Evolutionary conservation across 53 echinoderm and acorn worm genomes (phyloP).

Genomic region (Mesocentrotus franciscanus): DNA sequence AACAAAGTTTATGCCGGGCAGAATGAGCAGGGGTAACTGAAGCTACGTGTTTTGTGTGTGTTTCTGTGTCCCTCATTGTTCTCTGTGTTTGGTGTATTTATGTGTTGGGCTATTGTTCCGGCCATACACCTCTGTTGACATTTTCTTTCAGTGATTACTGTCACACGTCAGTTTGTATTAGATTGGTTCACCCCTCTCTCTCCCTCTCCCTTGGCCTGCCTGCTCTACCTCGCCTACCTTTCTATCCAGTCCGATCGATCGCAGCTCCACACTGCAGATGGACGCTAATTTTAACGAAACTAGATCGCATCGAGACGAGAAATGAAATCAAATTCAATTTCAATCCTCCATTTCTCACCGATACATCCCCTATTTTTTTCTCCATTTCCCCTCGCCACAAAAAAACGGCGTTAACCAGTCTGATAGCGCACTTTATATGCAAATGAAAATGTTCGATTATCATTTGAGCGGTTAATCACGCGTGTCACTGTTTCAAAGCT

Average conservation of each 20-base stretch:
- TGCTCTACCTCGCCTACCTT: neutral
- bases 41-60: conserved; percentile 62
- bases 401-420: conserved; percentile 15
- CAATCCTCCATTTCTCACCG: conserved; percentile 26
- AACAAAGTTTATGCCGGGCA: conserved; percentile 39
- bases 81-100: conserved; percentile 39
- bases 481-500: conserved; percentile 69
- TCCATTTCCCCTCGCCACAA: neutral
- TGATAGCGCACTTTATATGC: conserved; percentile 51
- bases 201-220: neutral
- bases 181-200: conserved; percentile 6
- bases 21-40: conserved; percentile 54
- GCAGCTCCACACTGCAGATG: conserved; percentile 29
- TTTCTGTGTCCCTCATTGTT: conserved; percentile 66
- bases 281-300: conserved; percentile 52
- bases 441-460: conserved; percentile 69
- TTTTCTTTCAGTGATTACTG: conserved; percentile 43
- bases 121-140: conserved; percentile 55
- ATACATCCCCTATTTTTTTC: conserved; percentile 2
- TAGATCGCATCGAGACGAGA: conserved; percentile 57
- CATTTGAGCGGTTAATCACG: conserved; percentile 65
- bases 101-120: conserved; percentile 56
- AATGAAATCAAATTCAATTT: conserved; percentile 63
- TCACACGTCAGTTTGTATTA: conserved; percentile 67
- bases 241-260: conserved; percentile 22